Evolutionary conservation across 2,113 vertebrate genomes (phyloP), one percentile per base, ranked within the genome.

Genomic region (Ariopsis seemanni): DNA sequence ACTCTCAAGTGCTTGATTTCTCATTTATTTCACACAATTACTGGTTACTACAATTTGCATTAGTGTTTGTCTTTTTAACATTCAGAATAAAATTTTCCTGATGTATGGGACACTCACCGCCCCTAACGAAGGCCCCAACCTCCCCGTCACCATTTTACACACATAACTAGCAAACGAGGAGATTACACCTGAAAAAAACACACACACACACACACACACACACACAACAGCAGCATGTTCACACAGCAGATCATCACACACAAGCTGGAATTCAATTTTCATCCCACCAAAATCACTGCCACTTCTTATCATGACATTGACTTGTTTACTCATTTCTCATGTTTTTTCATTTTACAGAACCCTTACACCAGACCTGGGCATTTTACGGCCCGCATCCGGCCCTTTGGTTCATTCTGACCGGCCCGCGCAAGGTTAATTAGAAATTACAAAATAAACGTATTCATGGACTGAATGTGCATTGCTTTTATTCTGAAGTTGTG

Each of bases 101-200:
- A 71, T 7, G 8, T 57, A 2, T 48, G 27, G 69, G 42, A 90
- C 88, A 94, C 97, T 97, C 88, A 99, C 98, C 88, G 98, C 98
- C 91, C 98, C 98, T 55, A 99, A 96, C 6, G 98, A 99, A 7
- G 97, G 96, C 50, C 97, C 96, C 3, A 97, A 94, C 86, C 96
- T 96, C 87, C 98, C 96, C 0, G 95, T 96, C 71, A 92, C 94
- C 81, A 94, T 95, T 93, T 99, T 99, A 90, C 94, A 92, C 15
- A 96, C 89, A 0, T 99, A 99, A 90, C 98, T 99, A 91, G 93
- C 93, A 60, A 99, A 96, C 4, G 95, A 94, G 10, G 98, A 98
- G 88, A 98, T 89, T 52, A 98, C 98, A 53, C 98, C 98, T 99
- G 91, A 81, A 11, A 85, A 60, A 89, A 1, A 89, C 53, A 67